phyloP scores from a whole-genome alignment of 2,113 vertebrate genomes.

The Megaceryle maxima region DNA sequence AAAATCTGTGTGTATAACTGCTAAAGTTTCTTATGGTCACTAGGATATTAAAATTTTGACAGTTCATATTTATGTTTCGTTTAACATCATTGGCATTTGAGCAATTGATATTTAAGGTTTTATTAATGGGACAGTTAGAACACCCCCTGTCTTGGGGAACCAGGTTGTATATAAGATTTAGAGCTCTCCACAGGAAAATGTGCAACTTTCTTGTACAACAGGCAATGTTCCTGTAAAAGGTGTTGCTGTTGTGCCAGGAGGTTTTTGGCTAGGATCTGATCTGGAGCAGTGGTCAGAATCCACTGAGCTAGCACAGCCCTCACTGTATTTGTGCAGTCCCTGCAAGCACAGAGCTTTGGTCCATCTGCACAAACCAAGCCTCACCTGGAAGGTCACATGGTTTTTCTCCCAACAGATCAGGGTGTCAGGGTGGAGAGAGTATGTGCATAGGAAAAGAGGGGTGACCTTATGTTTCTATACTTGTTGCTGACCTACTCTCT shows the following conservation, averaged over 20 bases:
- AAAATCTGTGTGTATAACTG: neutral
- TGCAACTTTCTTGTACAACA: neutral
- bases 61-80: neutral
- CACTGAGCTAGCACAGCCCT: no score
- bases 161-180: neutral
- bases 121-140: neutral
- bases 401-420: neutral
- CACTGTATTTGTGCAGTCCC: accelerated
- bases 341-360: neutral
- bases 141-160: neutral
- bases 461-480: neutral
- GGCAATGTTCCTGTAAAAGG: neutral
- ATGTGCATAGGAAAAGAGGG: neutral
- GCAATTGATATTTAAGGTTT: slow-evolving; percentile 30
- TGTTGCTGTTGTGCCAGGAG: neutral
- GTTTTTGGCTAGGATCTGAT: neutral
- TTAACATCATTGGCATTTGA: neutral
- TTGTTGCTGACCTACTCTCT: accelerated
- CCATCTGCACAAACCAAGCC: neutral
- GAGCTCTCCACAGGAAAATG: neutral
- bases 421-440: neutral
- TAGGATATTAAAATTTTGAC: neutral
- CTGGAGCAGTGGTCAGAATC: neutral
- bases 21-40: neutral
- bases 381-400: neutral